Base-by-base conservation (phyloP, 2,797 vertebrate genomes). In the Lepilemur ruficaudatus region DNA sequence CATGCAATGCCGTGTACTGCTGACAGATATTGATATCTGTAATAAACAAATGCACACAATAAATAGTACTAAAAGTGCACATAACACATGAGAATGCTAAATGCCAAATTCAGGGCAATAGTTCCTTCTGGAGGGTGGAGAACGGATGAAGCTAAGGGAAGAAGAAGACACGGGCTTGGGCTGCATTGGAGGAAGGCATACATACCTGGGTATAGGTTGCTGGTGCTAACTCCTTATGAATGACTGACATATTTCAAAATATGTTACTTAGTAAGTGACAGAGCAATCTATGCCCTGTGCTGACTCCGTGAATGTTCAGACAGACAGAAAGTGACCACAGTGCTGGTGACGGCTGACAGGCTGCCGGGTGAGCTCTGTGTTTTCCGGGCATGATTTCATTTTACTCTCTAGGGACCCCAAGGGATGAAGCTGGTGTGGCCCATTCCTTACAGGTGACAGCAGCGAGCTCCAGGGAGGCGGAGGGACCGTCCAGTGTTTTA, bases 321-420 rank as follows among this genome's bases (percentile, higher is more conserved):
- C 5, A 55, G 69, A 22, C 10, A 61, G 70, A 17, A 28, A 89
- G 65, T 9, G 20, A 63, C 69, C 5, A 0, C 2, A 0, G 11
- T 0, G 9, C 41, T 72, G 1, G 0, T 0, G 12, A 22, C 3
- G 1, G 55, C 12, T n/a, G 61, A 43, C n/a, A 28, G 48, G 86
- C 28, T 38, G 61, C 41, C 4, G 0, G 0, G 67, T 3, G 11
- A 76, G 75, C 17, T 0, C 48, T 8, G 20, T 3, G 23, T 65
- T 46, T 57, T 10, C 6, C 12, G 5, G 41, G 14, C 2, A 0
- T 2, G 72, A 46, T 22, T 57, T 72, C 72, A 13, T 50, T 17
- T 17, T 5, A 17, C 72, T 57, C 22, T 12, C 55, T 20, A 10
- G 17, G 2, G 4, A 14, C n/a, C 15, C 69, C 20, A 3, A 2